Conservation (phyloP, 2,113 vertebrate genomes). For the Labeo catla region DNA sequence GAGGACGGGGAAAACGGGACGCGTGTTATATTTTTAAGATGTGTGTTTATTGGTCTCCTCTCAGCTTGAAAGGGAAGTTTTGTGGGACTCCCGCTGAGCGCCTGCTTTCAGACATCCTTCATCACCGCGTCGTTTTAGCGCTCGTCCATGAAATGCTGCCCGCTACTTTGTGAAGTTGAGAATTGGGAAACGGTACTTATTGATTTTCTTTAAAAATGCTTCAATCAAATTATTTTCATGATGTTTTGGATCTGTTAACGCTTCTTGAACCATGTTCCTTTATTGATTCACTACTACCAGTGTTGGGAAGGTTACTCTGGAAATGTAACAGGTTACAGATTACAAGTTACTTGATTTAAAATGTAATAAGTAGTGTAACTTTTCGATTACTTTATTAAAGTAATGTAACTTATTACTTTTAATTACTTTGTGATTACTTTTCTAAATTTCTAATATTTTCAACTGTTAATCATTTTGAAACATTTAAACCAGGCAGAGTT, state of each 20-base stretch:
- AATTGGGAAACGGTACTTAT: not conserved
- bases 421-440: too few species aligned
- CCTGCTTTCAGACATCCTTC: not conserved
- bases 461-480: too few species aligned
- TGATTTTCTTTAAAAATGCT: not conserved
- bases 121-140: not conserved
- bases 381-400: too few species aligned
- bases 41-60: constrained; percentile 17
- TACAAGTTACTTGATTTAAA: too few species aligned
- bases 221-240: not conserved
- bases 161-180: not conserved
- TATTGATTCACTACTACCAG: not conserved
- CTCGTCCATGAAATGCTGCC: not conserved
- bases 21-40: not conserved
- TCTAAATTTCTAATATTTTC: too few species aligned
- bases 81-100: not conserved
- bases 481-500: too few species aligned
- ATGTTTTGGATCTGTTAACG: not conserved
- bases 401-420: too few species aligned
- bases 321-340: too few species aligned
- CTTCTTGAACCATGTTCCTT: not conserved
- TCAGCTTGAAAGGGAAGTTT: constrained; percentile 8
- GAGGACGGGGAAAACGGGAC: not conserved
- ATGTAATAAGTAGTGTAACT: too few species aligned
- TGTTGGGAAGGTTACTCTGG: too few species aligned